Evolutionary conservation across 2,113 vertebrate genomes (phyloP).

Genomic region (Gallinago media): DNA sequence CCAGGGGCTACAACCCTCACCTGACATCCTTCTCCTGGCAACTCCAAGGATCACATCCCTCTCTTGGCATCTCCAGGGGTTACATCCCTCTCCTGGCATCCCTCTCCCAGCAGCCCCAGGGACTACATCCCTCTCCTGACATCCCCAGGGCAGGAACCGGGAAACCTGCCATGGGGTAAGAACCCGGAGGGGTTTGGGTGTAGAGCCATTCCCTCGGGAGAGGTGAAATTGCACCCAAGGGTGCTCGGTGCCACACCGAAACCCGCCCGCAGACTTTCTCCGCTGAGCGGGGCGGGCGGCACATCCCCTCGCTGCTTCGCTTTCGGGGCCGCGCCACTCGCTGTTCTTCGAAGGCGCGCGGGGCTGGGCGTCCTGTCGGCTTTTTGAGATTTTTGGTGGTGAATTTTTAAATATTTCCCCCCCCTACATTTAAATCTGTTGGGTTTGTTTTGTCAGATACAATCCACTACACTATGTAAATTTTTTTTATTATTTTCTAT

Average conservation of each 20-base stretch:
- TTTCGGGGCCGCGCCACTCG: background rate
- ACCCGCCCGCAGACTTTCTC: background rate
- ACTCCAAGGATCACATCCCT: too few species aligned
- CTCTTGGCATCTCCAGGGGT: background rate
- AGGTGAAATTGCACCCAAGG: background rate
- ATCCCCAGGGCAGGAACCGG: background rate
- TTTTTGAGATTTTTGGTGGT: slow-evolving; percentile 40
- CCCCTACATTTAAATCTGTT: background rate
- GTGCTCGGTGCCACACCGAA: background rate
- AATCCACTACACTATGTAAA: background rate
- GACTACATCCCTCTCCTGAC: background rate
- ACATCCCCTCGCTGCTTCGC: background rate
- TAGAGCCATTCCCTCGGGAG: background rate
- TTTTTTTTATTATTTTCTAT: background rate
- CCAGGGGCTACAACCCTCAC: background rate
- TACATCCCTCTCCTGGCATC: background rate
- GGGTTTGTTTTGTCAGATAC: background rate
- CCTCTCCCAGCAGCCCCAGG: background rate
- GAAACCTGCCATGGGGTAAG: background rate
- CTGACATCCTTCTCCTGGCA: background rate
- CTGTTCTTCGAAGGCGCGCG: slow-evolving; percentile 74
- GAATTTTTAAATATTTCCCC: background rate
- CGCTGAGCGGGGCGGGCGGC: fast-evolving
- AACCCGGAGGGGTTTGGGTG: background rate
- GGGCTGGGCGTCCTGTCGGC: background rate